phyloP scores from a whole-genome alignment of 2,888 invertebrate genomes.

The Acanthosepion esculentum region DNA sequence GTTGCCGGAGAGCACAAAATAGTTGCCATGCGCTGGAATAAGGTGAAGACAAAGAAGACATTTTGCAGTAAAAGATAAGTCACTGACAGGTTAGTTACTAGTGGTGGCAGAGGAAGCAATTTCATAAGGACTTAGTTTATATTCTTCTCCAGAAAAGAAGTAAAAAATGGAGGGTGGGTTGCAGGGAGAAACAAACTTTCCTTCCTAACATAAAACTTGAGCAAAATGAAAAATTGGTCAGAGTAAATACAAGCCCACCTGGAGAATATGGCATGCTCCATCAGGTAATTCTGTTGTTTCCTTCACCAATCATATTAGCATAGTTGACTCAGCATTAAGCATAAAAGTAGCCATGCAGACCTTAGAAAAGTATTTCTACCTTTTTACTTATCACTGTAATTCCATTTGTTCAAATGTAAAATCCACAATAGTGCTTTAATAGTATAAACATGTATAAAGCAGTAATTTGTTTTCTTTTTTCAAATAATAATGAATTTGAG shows the following conservation, averaged over 20 bases:
- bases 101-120: not conserved
- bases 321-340: not conserved
- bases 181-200: not conserved
- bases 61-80: not conserved
- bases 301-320: not conserved
- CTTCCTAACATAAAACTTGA: not conserved
- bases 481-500: not conserved
- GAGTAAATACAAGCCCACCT: not conserved
- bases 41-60: slow-evolving; percentile 12
- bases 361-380: not conserved
- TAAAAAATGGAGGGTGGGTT: not conserved
- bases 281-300: not conserved
- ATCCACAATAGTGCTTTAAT: not conserved
- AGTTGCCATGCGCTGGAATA: slow-evolving; percentile 11
- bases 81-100: not conserved
- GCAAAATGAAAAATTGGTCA: not conserved
- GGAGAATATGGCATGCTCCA: not conserved
- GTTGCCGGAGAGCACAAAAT: slow-evolving; percentile 14
- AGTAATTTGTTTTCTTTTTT: not conserved
- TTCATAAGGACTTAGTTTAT: not conserved
- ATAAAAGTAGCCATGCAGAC: not conserved
- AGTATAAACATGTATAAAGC: not conserved
- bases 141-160: not conserved
- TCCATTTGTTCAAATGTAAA: not conserved
- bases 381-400: not conserved